Percentiles rank a stretch among this genome's conserved stretches.
Evolutionary conservation across 2,113 vertebrate species (phyloP).

Genomic region (Sander lucioperca): DNA sequence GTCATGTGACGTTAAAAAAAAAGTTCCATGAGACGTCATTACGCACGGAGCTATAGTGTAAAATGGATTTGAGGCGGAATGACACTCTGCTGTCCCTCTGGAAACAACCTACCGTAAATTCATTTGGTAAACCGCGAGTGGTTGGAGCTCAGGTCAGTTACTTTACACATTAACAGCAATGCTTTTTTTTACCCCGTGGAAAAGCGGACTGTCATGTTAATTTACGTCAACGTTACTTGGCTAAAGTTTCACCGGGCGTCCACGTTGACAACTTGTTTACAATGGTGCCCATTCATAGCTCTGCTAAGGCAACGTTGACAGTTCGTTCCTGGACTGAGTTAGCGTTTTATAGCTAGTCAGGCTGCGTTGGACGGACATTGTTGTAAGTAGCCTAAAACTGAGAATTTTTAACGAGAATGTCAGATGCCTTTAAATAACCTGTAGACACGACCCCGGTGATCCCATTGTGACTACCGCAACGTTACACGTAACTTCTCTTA

Average conservation of each 20-base stretch:
- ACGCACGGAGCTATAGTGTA: conserved; percentile 30
- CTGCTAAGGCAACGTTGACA: background rate
- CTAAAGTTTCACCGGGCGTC: conserved; percentile 22
- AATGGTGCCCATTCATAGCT: conserved; percentile 70
- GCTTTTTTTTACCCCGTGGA: rapidly evolving
- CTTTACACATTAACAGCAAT: rapidly evolving
- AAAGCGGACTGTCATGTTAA: background rate
- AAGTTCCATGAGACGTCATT: conserved; percentile 28
- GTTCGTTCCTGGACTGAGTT: background rate
- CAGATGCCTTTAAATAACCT: background rate
- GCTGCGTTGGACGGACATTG: background rate
- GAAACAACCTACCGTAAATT: background rate
- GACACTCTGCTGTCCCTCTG: background rate
- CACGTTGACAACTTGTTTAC: conserved; percentile 77
- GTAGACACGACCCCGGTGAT: background rate
- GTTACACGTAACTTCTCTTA: background rate
- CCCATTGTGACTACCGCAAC: conserved; percentile 15
- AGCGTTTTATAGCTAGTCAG: background rate
- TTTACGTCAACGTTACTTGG: background rate
- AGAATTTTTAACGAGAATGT: too few species aligned
- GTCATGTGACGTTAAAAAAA: conserved; percentile 5
- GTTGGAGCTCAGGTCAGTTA: conserved; percentile 49
- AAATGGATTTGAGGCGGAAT: conserved; percentile 41
- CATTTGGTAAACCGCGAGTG: background rate
- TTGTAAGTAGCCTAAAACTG: background rate